Evolutionary conservation across 1,140 invertebrate species (phyloP), one percentile per base, ranked within the genome.

Genomic region (Drosophila chauvacae): DNA sequence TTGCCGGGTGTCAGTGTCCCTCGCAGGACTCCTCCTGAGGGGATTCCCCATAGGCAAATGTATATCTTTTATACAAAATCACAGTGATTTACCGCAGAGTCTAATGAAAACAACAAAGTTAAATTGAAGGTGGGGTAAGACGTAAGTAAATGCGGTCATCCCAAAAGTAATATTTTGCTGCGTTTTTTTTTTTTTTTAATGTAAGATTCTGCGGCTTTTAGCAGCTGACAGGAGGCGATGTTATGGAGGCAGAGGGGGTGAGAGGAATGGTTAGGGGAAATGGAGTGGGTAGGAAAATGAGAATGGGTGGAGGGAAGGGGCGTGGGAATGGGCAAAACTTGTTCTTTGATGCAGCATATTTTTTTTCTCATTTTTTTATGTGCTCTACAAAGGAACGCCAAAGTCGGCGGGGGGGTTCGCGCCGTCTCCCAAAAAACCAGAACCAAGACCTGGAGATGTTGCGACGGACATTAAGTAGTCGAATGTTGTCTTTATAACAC

Each of bases 401-500:
- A 57, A 48, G 60, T 42, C 42, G 68, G 16, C 9, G 47, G 55
- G 20, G 14, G 14, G 14, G 23, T 33, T 33, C 33, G 33, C 33
- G 11, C 33, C 33, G 4, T 35, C 33, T 35, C 33, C 33, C 33
- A 2, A 35, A 35, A 35, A 10, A 23, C 23, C 23, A 23, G 23
- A 3, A 23, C 23, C 33, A 13, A 11, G 11, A 35, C 33, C 33
- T 11, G 50, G 65, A 66, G 53, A 59, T 76, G 82, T 56, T 79
- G 68, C 77, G 76, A 80, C 68, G 72, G 84, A 83, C 80, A 88
- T 87, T 87, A 87, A 87, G 83, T 87, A 87, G 84, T 87, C 83
- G 80, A 88, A 87, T 88, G 83, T 87, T 87, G 83, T 87, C 83
- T 87, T 87, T 88, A 88, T 87, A 87, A 87, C 83, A 87, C 83